Base-by-base conservation (phyloP, 2,888 invertebrate genomes). In the Hemicrepidius hirtus region DNA sequence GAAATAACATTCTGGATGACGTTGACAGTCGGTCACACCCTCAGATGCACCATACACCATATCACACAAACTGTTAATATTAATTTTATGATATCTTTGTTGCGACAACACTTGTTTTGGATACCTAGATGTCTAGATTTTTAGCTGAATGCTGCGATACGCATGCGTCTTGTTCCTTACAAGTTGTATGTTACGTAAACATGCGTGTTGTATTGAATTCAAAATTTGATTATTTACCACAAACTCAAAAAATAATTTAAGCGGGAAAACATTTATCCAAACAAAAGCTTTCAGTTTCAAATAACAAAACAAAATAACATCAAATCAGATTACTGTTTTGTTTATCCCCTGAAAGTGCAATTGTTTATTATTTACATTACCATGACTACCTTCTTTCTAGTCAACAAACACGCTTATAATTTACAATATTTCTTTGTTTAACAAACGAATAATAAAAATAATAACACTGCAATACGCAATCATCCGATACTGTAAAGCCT, bases 21-120 rank as follows among this genome's bases (percentile, higher is more conserved):
- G 69, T 40, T 69, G 68, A 70, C 69, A 63, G 65, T 63, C 20
- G 60, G 64, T 68, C 69, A 73, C 66, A 68, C 57, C 68, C 64
- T 59, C 74, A 13, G 53, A 46, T 59, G 35, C 74, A 68, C 63
- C 67, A 68, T 66, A 55, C 59, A 76, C 70, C 77, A 76, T 76
- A 73, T 55, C 78, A 76, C 73, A 67, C 16, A 7, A 68, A 72
- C 63, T 74, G 70, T 75, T 74, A 72, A 60, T 57, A 60, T 73
- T 66, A 60, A 64, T 63, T 65, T 59, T 63, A 7, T 69, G 64
- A 53, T 67, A 72, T 77, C 70, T 77, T 79, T 82, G 79, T 79
- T 77, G 78, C 80, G 79, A 80, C 80, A 80, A 80, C 84, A 84
- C 84, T 85, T 85, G 85, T 85, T 85, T 85, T 85, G 85, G 82